phyloP scores from a whole-genome alignment of 2,797 vertebrate genomes.

The Coccyzus lansbergi region DNA sequence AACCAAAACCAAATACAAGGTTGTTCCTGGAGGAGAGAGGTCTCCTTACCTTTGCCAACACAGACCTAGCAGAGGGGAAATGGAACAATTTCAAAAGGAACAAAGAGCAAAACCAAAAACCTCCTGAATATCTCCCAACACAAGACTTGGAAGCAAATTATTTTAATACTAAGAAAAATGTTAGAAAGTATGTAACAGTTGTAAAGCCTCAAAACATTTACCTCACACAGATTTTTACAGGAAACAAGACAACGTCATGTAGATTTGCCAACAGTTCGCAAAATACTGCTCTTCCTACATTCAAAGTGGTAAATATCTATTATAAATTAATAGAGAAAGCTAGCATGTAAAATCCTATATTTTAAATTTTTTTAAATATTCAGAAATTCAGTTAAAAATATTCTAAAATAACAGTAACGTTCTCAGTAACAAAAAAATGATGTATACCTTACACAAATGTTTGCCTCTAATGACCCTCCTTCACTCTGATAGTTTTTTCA shows the following conservation, averaged over 20 bases:
- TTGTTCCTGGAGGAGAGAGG: neutral
- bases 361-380: neutral
- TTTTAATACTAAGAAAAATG: neutral
- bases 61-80: neutral
- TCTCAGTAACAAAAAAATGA: neutral
- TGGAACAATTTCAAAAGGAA: neutral
- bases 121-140: neutral
- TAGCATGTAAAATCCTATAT: fast-evolving
- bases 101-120: neutral
- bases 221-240: neutral
- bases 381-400: neutral
- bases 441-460: fast-evolving
- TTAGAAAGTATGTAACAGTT: neutral
- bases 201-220: neutral
- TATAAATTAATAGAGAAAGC: neutral
- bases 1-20: neutral
- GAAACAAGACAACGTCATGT: neutral
- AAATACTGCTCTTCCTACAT: neutral
- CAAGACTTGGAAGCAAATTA: neutral
- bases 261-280: neutral
- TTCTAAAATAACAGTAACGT: neutral
- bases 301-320: neutral
- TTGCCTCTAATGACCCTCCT: neutral
- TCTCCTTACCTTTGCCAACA: neutral
- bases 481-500: neutral